Percentiles rank a stretch among this genome's conserved stretches.
Evolutionary conservation across 2,113 vertebrate genomes (phyloP).

Genomic region (human): DNA sequence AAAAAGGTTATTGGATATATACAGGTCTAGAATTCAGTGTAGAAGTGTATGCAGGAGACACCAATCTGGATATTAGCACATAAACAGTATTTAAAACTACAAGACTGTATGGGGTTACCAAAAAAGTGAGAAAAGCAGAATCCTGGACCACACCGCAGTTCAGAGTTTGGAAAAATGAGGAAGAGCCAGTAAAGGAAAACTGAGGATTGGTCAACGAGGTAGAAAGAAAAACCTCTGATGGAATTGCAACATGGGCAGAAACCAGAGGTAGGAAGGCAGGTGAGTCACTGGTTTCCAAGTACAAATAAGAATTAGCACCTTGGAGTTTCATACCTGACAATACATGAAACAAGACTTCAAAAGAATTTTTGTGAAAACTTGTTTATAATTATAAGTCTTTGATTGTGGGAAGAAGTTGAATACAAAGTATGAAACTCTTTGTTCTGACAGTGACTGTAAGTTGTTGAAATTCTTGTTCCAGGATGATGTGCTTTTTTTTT

Average conservation of each 20-base stretch:
- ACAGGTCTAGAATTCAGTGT: background rate
- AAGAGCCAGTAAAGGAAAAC: background rate
- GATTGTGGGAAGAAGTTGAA: background rate
- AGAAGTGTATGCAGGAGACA: background rate
- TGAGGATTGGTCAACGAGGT: background rate
- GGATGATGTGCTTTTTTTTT: background rate
- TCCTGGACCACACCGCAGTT: background rate
- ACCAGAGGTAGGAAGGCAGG: background rate
- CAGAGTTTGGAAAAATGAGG: background rate
- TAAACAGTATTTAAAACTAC: background rate
- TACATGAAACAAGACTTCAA: background rate
- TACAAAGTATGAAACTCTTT: background rate
- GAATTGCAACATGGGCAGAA: background rate
- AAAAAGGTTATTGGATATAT: background rate
- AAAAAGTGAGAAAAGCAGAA: background rate
- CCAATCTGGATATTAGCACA: background rate
- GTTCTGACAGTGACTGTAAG: background rate
- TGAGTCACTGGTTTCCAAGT: background rate
- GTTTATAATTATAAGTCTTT: background rate
- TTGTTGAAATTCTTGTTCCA: background rate
- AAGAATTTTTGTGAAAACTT: background rate
- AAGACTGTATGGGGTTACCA: background rate
- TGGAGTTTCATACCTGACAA: background rate
- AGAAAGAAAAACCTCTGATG: background rate
- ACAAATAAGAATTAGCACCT: background rate